Conservation (phyloP, 2,113 vertebrate genomes). For the Ariopsis seemanni region DNA sequence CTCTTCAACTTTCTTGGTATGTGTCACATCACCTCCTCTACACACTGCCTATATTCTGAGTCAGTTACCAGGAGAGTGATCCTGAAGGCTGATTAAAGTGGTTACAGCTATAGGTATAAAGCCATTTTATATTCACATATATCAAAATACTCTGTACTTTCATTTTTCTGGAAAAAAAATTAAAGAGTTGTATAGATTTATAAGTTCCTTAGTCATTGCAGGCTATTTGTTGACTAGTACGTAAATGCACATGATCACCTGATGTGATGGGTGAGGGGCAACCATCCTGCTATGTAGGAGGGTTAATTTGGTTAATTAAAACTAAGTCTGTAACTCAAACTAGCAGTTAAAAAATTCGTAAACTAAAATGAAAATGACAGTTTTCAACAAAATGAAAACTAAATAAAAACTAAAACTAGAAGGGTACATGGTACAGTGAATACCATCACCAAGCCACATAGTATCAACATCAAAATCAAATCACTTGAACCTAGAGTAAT, state of each 20-base stretch:
- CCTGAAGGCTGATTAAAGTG: not conserved
- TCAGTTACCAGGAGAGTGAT: not conserved
- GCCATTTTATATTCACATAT: not conserved
- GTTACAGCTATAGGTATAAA: not conserved
- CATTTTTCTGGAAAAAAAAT: not conserved
- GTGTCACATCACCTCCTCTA: not conserved
- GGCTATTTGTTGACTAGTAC: not conserved
- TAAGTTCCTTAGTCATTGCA: not conserved
- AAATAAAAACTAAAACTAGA: too few species aligned
- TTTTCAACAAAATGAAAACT: too few species aligned
- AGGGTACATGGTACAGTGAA: too few species aligned
- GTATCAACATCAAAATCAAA: too few species aligned
- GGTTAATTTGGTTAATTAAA: too few species aligned
- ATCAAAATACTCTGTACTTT: not conserved
- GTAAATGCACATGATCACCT: not conserved
- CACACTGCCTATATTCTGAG: not conserved
- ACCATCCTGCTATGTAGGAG: too few species aligned
- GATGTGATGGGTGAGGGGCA: not conserved
- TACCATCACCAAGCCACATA: too few species aligned
- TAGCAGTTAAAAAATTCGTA: too few species aligned
- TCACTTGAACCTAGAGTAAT: too few species aligned
- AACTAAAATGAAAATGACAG: too few species aligned
- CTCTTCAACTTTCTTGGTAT: not conserved
- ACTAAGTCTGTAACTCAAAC: too few species aligned
- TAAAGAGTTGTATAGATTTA: not conserved